Evolutionary conservation across 2,113 vertebrate species (phyloP), one percentile per base, ranked within the genome.

Genomic region (Choloepus hoffmanni): DNA sequence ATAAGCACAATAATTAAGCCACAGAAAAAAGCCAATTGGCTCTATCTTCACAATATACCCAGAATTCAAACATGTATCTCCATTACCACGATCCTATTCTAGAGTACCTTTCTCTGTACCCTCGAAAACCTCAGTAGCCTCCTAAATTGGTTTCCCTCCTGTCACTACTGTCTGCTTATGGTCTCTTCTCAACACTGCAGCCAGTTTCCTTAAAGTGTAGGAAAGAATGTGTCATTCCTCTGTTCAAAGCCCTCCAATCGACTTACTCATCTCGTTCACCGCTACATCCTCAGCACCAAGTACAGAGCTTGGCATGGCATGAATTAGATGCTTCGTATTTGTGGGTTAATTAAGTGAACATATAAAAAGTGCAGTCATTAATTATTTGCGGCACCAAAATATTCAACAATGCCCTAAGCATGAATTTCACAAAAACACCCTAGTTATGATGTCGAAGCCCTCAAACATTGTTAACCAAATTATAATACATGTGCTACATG

Each of bases 401-500:
- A 48, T 30, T 12, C 60, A 73, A 11, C 21, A 50, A 43, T 28
- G 12, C 19, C 65, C 33, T 68, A 70, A 33, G 82, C 28, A 21
- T 36, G 28, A 60, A n/a, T 36, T 68, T n/a, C 70, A 72, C 50
- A 60, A n/a, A 53, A 36, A 60, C 85, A 15, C 16, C 33, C 40
- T 40, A 43, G 30, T 30, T 16, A 67, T 16, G 43, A 83, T 33
- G 33, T 2, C 11, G 4, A 72, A 78, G 48, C 45, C 55, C 76
- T 90, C 58, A 67, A 63, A 21, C 12, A 3, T 18, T 33, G 14
- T 19, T 15, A 60, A 15, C 82, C 16, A 21, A 55, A 36, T 2
- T 13, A 11, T 0, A n/a, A 7, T 79, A 78, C 43, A 26, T 1
- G 6, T 11, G 26, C 48, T 30, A 50, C 0, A 33, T 50, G 8